These are phyloP conservation scores for Sminthurinus aureus DNA, from an alignment of 2,888 invertebrate species.

Conservation along the genomic window DNA sequence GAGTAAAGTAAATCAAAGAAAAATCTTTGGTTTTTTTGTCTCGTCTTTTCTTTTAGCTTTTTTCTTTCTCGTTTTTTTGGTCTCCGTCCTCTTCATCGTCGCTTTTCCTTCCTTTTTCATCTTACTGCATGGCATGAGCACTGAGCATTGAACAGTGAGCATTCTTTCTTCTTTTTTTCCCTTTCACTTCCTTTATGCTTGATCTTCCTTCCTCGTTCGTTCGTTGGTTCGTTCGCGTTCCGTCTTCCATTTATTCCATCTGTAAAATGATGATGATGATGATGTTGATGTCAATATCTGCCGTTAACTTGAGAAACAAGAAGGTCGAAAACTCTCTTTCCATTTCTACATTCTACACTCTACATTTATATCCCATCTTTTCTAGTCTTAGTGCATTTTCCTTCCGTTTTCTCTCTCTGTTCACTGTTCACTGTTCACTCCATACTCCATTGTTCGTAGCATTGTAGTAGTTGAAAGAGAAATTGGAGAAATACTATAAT, in stretches of 20 bases:
- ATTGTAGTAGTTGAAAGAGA: background rate
- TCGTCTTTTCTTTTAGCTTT: background rate
- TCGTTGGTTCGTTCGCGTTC: background rate
- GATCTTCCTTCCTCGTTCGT: background rate
- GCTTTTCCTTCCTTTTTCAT: constrained; percentile 4
- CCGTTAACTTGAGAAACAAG: constrained; percentile 10
- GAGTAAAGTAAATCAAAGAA: background rate
- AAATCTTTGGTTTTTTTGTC: background rate
- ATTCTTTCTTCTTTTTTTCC: background rate
- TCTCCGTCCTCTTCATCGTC: background rate
- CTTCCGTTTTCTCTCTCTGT: too few species aligned
- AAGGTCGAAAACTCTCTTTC: constrained; percentile 20
- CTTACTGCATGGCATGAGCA: background rate
- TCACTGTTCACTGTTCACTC: background rate
- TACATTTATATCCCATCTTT: constrained; percentile 23
- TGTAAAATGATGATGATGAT: constrained; percentile 28
- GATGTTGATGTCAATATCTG: constrained; percentile 32
- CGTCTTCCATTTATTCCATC: background rate
- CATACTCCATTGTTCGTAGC: too few species aligned
- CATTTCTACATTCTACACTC: constrained; percentile 7
- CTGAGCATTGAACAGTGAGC: too few species aligned
- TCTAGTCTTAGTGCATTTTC: background rate
- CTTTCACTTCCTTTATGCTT: constrained; percentile 1
- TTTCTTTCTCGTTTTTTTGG: background rate
- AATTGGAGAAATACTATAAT: too few species aligned